These are phyloP conservation scores for Aplocera efformata DNA, from an alignment of 2,888 invertebrate genomes.

Conservation along the genomic window DNA sequence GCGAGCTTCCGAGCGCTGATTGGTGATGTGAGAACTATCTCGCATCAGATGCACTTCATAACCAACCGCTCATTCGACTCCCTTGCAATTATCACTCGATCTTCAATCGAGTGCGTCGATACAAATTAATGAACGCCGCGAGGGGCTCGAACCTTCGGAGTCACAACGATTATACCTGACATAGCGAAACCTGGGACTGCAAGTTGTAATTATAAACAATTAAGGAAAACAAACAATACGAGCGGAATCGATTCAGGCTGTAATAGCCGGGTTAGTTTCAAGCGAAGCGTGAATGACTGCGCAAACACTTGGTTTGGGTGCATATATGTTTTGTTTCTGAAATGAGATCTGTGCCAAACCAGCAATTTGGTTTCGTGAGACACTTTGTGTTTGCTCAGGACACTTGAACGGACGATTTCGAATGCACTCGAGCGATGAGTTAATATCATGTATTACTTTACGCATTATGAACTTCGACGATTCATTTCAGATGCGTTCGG, in stretches of 20 bases:
- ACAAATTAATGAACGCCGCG: slow-evolving; percentile 23
- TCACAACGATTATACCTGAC: slow-evolving; percentile 22
- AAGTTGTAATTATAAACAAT: slow-evolving; percentile 47
- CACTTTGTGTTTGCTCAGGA: slow-evolving; percentile 72
- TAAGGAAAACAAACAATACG: slow-evolving; percentile 44
- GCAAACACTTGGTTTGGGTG: slow-evolving; percentile 41
- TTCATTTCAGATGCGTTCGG: slow-evolving; percentile 22
- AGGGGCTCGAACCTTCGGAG: slow-evolving; percentile 18
- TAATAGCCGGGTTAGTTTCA: slow-evolving; percentile 52
- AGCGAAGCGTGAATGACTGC: slow-evolving; percentile 58
- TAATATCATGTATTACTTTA: slow-evolving; percentile 52
- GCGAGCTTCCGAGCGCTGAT: slow-evolving; percentile 54
- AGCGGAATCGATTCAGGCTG: slow-evolving; percentile 45
- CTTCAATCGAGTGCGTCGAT: slow-evolving; percentile 23
- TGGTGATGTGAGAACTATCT: slow-evolving; percentile 63
- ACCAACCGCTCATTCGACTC: slow-evolving; percentile 61
- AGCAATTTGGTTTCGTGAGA: slow-evolving; percentile 66
- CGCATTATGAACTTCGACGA: slow-evolving; percentile 45
- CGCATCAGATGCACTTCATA: slow-evolving; percentile 62
- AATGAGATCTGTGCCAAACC: slow-evolving; percentile 45
- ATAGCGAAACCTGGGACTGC: slow-evolving; percentile 32
- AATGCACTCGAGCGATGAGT: slow-evolving; percentile 57
- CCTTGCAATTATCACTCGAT: slow-evolving; percentile 57
- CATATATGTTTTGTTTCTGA: slow-evolving; percentile 46
- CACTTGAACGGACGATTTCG: slow-evolving; percentile 62